phyloP scores from a whole-genome alignment of 2,797 vertebrate species.

The Scleropages formosus region DNA sequence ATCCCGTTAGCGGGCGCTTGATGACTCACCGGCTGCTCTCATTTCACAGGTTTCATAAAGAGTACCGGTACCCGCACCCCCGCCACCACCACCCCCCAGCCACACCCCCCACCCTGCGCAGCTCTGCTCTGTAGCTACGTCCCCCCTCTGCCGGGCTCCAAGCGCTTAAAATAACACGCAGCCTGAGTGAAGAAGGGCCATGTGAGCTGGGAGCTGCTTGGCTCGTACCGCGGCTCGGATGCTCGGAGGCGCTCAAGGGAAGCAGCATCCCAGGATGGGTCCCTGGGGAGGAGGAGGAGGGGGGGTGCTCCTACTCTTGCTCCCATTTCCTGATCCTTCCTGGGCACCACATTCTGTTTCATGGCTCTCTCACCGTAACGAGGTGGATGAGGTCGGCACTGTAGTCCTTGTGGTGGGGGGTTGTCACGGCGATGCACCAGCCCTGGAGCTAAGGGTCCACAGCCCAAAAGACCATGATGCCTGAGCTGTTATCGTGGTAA shows the following conservation, averaged over 20 bases:
- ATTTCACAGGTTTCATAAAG: background rate
- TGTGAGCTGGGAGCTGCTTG: background rate
- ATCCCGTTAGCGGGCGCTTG: constrained; percentile 10
- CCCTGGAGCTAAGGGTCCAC: too few relatives aligned
- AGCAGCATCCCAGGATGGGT: too few relatives aligned
- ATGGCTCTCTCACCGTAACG: too few relatives aligned
- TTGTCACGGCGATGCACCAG: too few relatives aligned
- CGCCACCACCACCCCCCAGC: background rate
- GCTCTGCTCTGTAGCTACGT: background rate
- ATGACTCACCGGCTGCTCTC: constrained; percentile 17
- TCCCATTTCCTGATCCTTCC: too few relatives aligned
- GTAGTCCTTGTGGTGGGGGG: too few relatives aligned
- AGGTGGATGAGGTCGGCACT: too few relatives aligned
- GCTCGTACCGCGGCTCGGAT: background rate
- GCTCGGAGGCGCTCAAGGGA: background rate
- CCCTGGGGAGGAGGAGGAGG: too few relatives aligned
- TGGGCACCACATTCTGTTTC: too few relatives aligned
- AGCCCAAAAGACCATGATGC: too few relatives aligned
- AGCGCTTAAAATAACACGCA: constrained; percentile 3
- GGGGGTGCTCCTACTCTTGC: too few relatives aligned
- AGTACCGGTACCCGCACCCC: background rate
- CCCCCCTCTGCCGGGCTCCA: constrained; percentile 4
- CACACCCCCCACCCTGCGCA: background rate
- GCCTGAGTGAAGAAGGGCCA: background rate
- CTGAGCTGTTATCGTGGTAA: too few relatives aligned